phyloP scores from a whole-genome alignment of 2,797 vertebrate genomes.

The Notoglanidium macrostoma region DNA sequence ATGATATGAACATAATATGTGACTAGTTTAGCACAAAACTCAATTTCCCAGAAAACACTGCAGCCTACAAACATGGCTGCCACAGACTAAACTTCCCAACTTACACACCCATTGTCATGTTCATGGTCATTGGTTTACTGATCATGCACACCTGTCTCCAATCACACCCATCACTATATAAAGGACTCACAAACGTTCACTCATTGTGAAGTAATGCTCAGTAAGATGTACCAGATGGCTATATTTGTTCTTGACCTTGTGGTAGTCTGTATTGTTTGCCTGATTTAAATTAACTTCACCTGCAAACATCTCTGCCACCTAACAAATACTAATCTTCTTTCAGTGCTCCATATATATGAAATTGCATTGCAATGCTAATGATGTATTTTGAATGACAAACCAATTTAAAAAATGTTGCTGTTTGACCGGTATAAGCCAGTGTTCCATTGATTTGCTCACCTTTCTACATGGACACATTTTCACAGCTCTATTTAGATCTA shows the following conservation, averaged over 20 bases:
- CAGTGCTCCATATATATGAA: not conserved
- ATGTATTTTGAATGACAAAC: too few relatives aligned
- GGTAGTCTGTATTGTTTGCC: not conserved
- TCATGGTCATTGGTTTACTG: too few relatives aligned
- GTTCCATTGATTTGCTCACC: not conserved
- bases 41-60: not conserved
- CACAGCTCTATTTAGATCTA: not conserved
- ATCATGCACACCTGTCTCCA: not conserved
- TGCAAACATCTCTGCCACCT: too few relatives aligned
- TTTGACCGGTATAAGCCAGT: not conserved
- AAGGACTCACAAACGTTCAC: not conserved
- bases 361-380: too few relatives aligned
- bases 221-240: not conserved
- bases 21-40: not conserved
- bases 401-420: not conserved
- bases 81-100: not conserved
- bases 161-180: not conserved
- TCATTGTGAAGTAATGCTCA: not conserved
- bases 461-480: not conserved
- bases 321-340: too few relatives aligned
- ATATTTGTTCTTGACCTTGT: not conserved
- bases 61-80: slow-evolving; percentile 3
- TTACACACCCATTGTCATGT: not conserved
- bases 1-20: too few relatives aligned
- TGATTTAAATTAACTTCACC: not conserved